A percentile compares a stretch with the other conserved stretches of the same genome.
Evolutionary conservation across 2,797 vertebrate genomes (phyloP).

Genomic region (Centroberyx gerrardi): DNA sequence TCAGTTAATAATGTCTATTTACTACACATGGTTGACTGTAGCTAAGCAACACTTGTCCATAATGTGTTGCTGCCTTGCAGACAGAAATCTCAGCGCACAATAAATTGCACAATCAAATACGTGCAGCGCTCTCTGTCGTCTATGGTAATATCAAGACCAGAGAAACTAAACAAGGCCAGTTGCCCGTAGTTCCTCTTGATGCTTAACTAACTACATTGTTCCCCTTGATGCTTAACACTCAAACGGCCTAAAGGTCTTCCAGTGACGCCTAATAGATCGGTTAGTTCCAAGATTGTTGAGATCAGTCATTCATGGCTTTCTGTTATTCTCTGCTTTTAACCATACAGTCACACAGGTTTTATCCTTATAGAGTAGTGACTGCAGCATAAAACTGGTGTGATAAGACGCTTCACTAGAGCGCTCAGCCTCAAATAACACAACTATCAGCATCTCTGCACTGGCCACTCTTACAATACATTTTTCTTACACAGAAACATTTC

Average conservation of each 20-base stretch:
- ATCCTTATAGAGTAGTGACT: no score
- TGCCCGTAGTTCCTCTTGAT: not conserved
- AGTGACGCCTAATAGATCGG: not conserved
- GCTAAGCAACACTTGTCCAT: no score
- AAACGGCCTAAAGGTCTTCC: not conserved
- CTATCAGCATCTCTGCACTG: not conserved
- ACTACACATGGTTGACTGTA: not conserved
- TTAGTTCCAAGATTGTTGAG: not conserved
- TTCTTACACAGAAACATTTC: no score
- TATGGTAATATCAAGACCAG: not conserved
- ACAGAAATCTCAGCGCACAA: not conserved
- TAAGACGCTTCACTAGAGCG: no score
- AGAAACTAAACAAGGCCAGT: not conserved
- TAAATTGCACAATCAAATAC: not conserved
- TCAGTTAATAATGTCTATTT: not conserved
- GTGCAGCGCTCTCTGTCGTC: not conserved
- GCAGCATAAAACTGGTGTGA: no score
- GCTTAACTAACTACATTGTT: not conserved
- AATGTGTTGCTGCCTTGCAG: not conserved
- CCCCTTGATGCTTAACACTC: not conserved
- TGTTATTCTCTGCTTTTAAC: not conserved
- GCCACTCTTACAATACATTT: not conserved
- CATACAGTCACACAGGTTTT: no score
- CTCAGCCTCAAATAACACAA: no score
- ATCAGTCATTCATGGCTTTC: not conserved